A percentile compares a stretch with the other conserved stretches of the same genome.
Evolutionary conservation across 2,888 invertebrate species (phyloP).

Genomic region (Noctua comes): DNA sequence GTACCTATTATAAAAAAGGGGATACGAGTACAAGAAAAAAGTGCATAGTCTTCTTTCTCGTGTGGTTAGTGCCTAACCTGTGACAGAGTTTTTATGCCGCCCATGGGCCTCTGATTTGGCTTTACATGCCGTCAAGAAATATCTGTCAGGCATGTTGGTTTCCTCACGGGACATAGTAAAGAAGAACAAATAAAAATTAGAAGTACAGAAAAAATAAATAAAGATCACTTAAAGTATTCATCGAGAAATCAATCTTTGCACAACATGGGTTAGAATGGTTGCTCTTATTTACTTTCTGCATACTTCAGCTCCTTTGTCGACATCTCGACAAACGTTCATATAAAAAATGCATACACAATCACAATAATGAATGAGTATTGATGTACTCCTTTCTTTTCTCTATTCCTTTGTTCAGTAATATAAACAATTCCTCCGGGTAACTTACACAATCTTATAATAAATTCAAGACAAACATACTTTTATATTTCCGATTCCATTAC

Average conservation of each 20-base stretch:
- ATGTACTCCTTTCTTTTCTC: background rate
- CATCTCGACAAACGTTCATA: background rate
- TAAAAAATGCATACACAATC: constrained; percentile 5
- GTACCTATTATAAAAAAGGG: background rate
- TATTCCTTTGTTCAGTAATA: constrained; percentile 19
- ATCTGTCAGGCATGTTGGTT: no score
- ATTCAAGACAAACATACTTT: constrained; percentile 39
- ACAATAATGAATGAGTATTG: constrained; percentile 2
- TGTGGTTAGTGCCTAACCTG: no score
- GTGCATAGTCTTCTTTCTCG: no score
- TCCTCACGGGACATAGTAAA: background rate
- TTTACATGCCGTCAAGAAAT: no score
- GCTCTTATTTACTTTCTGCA: background rate
- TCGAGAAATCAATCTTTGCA: background rate
- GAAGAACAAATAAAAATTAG: background rate
- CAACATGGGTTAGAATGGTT: background rate
- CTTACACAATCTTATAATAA: constrained; percentile 28
- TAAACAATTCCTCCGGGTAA: background rate
- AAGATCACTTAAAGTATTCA: background rate
- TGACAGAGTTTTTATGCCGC: no score
- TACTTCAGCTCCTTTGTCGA: background rate
- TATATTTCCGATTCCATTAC: constrained; percentile 28
- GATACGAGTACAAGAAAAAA: background rate
- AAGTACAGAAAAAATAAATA: background rate
- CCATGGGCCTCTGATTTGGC: no score